Base-by-base conservation (phyloP, 2,888 invertebrate genomes). In the Diabrotica balteata region DNA sequence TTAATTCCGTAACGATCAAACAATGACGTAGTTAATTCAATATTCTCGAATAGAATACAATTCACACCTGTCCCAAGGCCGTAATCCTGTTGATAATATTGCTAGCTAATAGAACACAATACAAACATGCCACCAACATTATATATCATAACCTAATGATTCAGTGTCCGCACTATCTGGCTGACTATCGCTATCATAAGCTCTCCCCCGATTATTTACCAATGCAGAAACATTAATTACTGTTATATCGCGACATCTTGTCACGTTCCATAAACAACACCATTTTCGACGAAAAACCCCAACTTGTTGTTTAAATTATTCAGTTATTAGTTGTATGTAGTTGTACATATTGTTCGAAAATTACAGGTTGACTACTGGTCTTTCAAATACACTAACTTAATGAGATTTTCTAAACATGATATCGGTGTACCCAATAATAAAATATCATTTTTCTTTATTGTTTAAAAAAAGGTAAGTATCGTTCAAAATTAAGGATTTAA, bases 61-160 rank as follows among this genome's bases (percentile, higher is more conserved):
- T 55, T 81, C 80, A 80, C 80, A 81, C 80, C 80, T 80, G 80
- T 80, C 81, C 80, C 80, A 70, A 69, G 78, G 74, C 78, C 71
- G 77, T 75, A 80, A 81, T 81, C 80, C 79, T 75, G 77, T 74
- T 72, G 74, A 75, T 77, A 78, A 79, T 78, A 76, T 76, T 72
- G 76, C 77, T 71, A 77, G 76, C 76, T 76, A 78, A 81, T 78
- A 78, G 75, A 78, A 77, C 76, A 80, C 80, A 81, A 80, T 80
- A 81, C 81, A 81, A 81, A 81, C 76, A 76, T 72, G 75, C 75
- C 72, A 76, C 74, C 68, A 70, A 73, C 74, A 74, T 77, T 76
- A 80, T 81, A 79, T 80, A 81, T 81, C 80, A 81, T 81, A 81
- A 81, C 76, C 75, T 81, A 81, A 81, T 80, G 80, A 79, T 80